Conservation (phyloP, 2,797 vertebrate genomes). For the Pangasius krempfi region DNA sequence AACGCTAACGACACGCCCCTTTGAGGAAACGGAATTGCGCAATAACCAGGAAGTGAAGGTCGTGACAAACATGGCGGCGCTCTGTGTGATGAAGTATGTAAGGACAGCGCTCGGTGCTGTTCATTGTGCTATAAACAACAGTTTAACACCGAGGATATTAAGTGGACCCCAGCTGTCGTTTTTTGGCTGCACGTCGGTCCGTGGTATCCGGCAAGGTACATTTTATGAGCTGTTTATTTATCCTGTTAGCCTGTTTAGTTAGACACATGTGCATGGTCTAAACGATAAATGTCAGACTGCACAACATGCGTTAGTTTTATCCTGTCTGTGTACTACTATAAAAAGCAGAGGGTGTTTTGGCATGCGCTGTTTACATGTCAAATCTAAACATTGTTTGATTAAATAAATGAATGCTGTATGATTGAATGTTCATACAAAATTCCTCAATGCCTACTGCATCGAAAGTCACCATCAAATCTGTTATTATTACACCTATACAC, state of each 20-base stretch:
- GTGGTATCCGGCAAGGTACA: constrained; percentile 75
- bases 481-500: background rate
- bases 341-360: background rate
- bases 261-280: background rate
- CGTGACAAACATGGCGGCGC: constrained; percentile 73
- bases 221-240: background rate
- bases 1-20: constrained; percentile 28
- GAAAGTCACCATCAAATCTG: background rate
- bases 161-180: constrained; percentile 52
- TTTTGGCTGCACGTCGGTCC: constrained; percentile 59
- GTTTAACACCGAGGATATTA: constrained; percentile 18
- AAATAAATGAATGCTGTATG: background rate
- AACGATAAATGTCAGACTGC: background rate
- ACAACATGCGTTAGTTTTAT: background rate
- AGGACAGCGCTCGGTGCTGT: constrained; percentile 62
- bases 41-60: constrained; percentile 59
- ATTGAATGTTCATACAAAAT: background rate
- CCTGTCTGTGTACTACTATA: background rate
- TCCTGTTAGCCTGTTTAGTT: background rate
- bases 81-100: constrained; percentile 60
- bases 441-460: background rate
- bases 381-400: background rate
- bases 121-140: constrained; percentile 28
- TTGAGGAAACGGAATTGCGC: constrained; percentile 51
- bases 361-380: background rate